Evolutionary conservation across 2,113 vertebrate species (phyloP).

Genomic region (Anser cygnoides): DNA sequence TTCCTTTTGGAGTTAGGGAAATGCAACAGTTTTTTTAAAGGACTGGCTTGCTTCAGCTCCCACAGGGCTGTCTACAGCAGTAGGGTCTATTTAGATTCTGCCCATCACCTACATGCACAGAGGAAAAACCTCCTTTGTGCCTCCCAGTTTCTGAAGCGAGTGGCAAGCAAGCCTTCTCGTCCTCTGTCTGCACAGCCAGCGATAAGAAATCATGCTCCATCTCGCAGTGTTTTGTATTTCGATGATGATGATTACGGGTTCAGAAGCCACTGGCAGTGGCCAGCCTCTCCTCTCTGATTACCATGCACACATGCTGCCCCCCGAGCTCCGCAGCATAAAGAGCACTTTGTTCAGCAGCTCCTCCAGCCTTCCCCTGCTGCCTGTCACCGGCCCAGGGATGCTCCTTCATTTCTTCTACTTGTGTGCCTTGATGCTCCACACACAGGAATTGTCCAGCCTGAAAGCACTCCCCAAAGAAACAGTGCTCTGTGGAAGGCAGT

Average conservation of each 20-base stretch:
- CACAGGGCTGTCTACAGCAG: not conserved
- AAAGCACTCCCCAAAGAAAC: not conserved
- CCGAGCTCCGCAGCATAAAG: not conserved
- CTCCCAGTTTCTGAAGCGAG: not conserved
- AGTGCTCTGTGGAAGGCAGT: not conserved
- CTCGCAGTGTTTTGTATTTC: not conserved
- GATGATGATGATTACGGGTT: not conserved
- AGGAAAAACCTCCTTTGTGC: slow-evolving; percentile 1
- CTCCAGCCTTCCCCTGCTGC: not conserved
- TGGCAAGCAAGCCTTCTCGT: not conserved
- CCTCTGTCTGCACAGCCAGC: not conserved
- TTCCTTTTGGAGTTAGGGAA: not conserved
- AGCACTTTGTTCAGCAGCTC: not conserved
- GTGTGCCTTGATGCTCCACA: not conserved
- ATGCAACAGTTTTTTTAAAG: not conserved
- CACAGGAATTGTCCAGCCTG: not conserved
- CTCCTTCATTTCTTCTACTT: not conserved
- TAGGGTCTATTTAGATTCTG: not conserved
- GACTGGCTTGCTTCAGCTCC: not conserved
- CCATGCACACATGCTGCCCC: not conserved
- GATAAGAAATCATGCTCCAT: not conserved
- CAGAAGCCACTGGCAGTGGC: not conserved
- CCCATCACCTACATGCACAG: not conserved
- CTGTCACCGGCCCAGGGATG: not conserved
- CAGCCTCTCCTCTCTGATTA: not conserved